A percentile compares a stretch with the other conserved stretches of the same genome.
phyloP scores from a whole-genome alignment of 23 tunicate genomes.

The Phallusia fumigata region DNA sequence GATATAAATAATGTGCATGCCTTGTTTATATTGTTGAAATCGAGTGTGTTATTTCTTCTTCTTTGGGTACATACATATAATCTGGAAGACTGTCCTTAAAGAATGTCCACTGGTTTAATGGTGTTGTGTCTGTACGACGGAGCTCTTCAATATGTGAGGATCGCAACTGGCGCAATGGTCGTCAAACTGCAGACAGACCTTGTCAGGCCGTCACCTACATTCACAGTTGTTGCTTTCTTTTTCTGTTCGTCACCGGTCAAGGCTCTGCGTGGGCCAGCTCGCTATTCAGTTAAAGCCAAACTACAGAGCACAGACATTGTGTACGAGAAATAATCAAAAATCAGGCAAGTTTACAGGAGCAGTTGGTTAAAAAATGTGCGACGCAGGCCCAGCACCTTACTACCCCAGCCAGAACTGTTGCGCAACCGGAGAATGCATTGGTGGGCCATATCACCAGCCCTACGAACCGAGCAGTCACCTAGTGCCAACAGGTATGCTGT shows the following conservation, averaged over 20 bases:
- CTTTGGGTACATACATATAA: too few species aligned
- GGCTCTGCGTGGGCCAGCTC: neutral
- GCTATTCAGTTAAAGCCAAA: neutral
- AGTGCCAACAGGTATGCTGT: neutral
- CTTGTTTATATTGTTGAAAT: too few species aligned
- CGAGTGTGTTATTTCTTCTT: too few species aligned
- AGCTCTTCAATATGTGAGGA: too few species aligned
- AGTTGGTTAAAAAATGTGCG: neutral
- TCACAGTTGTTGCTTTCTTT: neutral
- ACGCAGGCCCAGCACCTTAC: neutral
- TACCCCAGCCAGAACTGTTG: slow-evolving; percentile 1
- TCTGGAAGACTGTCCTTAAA: too few species aligned
- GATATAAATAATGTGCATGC: too few species aligned
- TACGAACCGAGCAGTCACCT: neutral
- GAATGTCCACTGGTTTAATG: too few species aligned
- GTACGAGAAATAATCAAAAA: too few species aligned
- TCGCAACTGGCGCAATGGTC: neutral
- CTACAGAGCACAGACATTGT: too few species aligned
- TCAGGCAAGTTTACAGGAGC: too few species aligned
- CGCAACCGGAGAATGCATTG: neutral
- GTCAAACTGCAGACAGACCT: neutral
- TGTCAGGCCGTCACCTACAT: neutral
- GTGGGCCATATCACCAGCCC: neutral
- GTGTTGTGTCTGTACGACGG: too few species aligned
- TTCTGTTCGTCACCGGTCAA: neutral